Conservation (phyloP, 2,113 vertebrate genomes). For the Engystomops pustulosus region DNA sequence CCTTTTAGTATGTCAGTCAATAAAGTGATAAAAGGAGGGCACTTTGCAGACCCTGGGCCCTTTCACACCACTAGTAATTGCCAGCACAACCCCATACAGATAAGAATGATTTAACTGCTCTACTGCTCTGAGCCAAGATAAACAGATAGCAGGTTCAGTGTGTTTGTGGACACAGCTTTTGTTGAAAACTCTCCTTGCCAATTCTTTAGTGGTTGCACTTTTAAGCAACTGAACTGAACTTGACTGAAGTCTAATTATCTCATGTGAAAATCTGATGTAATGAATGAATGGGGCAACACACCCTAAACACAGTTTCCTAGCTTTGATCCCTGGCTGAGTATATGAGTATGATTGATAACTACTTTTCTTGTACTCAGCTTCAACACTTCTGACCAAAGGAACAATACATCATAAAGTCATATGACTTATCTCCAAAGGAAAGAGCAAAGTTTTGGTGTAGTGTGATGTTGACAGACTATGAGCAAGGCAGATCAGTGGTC, state of each 20-base stretch:
- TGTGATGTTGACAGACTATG: no score
- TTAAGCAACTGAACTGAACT: constrained; percentile 6
- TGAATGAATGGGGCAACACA: background rate
- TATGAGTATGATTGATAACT: background rate
- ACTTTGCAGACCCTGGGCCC: constrained; percentile 8
- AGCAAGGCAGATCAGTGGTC: no score
- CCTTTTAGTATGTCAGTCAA: constrained; percentile 11
- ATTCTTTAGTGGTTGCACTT: background rate
- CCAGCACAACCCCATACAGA: constrained; percentile 33
- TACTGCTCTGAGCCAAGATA: constrained; percentile 20
- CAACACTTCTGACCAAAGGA: background rate
- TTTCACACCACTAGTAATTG: constrained; percentile 55
- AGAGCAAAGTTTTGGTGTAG: no score
- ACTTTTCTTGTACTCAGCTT: background rate
- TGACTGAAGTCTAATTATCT: background rate
- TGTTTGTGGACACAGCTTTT: background rate
- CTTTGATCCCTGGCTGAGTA: background rate
- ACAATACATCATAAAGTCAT: background rate
- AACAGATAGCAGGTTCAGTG: constrained; percentile 13
- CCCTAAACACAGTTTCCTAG: background rate
- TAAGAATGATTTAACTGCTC: constrained; percentile 58
- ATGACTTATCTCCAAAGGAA: background rate
- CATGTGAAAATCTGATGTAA: background rate
- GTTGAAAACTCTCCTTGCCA: background rate
- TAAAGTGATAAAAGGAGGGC: constrained; percentile 37